Base-by-base conservation (phyloP, 2,888 invertebrate genomes). In the Pseudococcus viburni region DNA sequence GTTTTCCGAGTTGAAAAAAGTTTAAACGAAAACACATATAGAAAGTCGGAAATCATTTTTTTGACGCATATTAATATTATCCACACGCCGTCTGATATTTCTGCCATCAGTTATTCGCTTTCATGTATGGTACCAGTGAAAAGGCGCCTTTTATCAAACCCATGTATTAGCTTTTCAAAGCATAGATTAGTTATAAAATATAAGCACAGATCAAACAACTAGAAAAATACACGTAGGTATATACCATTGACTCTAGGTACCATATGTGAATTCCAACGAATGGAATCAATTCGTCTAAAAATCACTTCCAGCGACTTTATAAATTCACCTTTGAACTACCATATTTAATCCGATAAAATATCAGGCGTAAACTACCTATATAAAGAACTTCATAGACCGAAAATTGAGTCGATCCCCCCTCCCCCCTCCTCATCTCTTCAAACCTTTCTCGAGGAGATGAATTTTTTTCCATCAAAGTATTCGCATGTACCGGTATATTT, bases 281-380 rank as follows among this genome's bases (percentile, higher is more conserved):
- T 12, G 11, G 5, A 51, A 51, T 51, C 48, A 64, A 86, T 51
- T 48, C 80, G 33, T 46, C 80, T 88, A 83, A 88, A 88, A 42
- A 51, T 51, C 12, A 22, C 39, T 51, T 51, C 12, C 51, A 51
- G 51, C 51, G 77, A 51, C 77, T 88, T 88, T 19, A 9, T 39
- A 42, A 85, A 42, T 26, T 77, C 73, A 84, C 42, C n/a, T 51
- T 46, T 12, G 73, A 26, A 9, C 42, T 42, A 42, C 42, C 42
- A 42, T 42, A 42, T 42, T 42, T 42, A 42, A 42, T 42, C 42
- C 5, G 42, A 42, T 42, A 42, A 42, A 33, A 42, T 42, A 42
- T 42, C 42, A 42, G 9, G 42, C 42, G 42, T 42, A 33, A 33
- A 42, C 9, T 42, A 42, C 6, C 42, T 42, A 9, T 42, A 42